A percentile compares a stretch with the other conserved stretches of the same genome.
These are phyloP conservation scores for Piezodorus guildinii DNA, from an alignment of 1,140 invertebrate genomes.

Conservation along the genomic window DNA sequence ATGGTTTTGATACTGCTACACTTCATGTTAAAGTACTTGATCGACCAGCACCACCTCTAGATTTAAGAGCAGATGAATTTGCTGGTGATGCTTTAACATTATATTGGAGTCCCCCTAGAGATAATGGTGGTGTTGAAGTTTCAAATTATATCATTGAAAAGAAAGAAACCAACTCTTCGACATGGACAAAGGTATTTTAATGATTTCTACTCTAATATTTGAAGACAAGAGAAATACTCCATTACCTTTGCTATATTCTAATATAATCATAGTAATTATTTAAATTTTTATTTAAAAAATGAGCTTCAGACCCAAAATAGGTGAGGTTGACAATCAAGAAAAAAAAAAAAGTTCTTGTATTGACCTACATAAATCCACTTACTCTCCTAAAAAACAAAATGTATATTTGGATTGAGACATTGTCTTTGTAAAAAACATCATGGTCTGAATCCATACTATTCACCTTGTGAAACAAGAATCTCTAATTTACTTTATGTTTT, in stretches of 20 bases:
- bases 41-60: slow-evolving; percentile 74
- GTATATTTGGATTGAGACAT: no score
- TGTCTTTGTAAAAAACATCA: no score
- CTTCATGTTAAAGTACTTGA: slow-evolving; percentile 91
- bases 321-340: no score
- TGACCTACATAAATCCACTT: no score
- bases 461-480: no score
- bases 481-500: slow-evolving; percentile 5
- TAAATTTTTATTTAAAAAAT: no score
- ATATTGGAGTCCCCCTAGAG: slow-evolving; percentile 90
- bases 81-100: slow-evolving; percentile 88
- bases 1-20: slow-evolving; percentile 85
- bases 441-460: no score
- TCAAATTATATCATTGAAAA: slow-evolving; percentile 97
- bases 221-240: no score
- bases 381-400: no score
- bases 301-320: no score
- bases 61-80: slow-evolving; percentile 83
- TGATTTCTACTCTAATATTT: no score
- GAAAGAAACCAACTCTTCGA: slow-evolving; percentile 63
- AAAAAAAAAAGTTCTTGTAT: no score
- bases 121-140: slow-evolving; percentile 88
- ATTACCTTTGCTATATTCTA: neutral
- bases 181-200: slow-evolving; percentile 64
- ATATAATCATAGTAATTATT: neutral